Conservation (phyloP, 2,888 invertebrate genomes). For the Timema podura region DNA sequence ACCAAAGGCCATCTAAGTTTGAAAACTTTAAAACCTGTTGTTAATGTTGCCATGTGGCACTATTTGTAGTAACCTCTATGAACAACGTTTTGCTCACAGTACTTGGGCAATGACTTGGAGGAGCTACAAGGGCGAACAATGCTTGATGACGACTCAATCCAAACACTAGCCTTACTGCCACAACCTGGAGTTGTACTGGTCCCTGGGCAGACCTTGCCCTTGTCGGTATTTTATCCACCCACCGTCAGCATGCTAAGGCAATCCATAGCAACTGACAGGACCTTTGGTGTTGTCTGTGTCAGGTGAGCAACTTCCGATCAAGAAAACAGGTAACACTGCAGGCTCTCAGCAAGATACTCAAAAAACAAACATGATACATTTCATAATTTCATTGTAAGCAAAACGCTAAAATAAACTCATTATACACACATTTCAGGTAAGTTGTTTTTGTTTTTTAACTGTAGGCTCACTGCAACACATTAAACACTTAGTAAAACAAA, state of each 20-base stretch:
- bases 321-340: no score
- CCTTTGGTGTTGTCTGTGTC: conserved; percentile 60
- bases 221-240: conserved; percentile 55
- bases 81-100: conserved; percentile 43
- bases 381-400: no score
- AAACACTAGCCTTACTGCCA: conserved; percentile 55
- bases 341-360: no score
- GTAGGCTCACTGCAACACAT: no score
- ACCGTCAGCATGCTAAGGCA: conserved; percentile 56
- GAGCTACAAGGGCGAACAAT: conserved; percentile 62
- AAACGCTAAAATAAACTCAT: no score
- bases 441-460: no score
- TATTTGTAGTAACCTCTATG: no score
- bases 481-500: no score
- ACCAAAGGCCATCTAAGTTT: neutral
- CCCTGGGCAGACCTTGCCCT: conserved; percentile 76
- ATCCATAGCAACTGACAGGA: conserved; percentile 55
- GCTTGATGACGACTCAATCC: conserved; percentile 52
- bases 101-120: conserved; percentile 56
- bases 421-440: no score
- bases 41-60: no score
- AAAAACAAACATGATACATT: no score
- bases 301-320: conserved; percentile 37
- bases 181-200: conserved; percentile 62
- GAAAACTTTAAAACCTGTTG: no score